Percentiles rank a stretch among this genome's conserved stretches.
These are phyloP conservation scores for Zaprionus capensis DNA, from an alignment of 1,140 invertebrate genomes.

Conservation along the genomic window DNA sequence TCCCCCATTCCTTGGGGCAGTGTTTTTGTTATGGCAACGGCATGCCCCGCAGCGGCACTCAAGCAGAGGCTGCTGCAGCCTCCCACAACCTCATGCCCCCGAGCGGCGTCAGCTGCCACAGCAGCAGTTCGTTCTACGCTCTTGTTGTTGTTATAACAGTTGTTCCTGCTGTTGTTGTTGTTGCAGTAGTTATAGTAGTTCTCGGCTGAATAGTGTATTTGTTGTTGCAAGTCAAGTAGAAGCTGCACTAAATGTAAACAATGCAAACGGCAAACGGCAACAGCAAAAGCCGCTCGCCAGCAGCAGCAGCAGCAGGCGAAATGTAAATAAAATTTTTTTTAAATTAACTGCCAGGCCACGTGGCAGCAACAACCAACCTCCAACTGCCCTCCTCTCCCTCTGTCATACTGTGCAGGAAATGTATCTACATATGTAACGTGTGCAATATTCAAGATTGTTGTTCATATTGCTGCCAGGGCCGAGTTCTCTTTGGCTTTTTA, in stretches of 20 bases:
- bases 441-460: slow-evolving; percentile 80
- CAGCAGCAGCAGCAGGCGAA: slow-evolving; percentile 60
- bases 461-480: slow-evolving; percentile 72
- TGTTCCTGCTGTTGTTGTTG: slow-evolving; percentile 16
- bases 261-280: slow-evolving; percentile 58
- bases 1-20: slow-evolving; percentile 13
- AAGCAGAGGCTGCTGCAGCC: slow-evolving; percentile 52
- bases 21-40: slow-evolving; percentile 53
- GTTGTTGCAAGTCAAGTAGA: slow-evolving; percentile 75
- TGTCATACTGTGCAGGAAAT: slow-evolving; percentile 65
- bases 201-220: background rate
- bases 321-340: slow-evolving; percentile 76
- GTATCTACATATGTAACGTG: slow-evolving; percentile 79
- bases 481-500: slow-evolving; percentile 37
- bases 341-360: slow-evolving; percentile 76
- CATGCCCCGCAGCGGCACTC: slow-evolving; percentile 52
- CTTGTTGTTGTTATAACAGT: slow-evolving; percentile 22
- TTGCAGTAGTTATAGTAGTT: slow-evolving; percentile 33
- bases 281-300: slow-evolving; percentile 46
- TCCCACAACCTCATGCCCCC: slow-evolving; percentile 19
- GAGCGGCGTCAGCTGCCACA: slow-evolving; percentile 63
- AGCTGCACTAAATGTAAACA: slow-evolving; percentile 78
- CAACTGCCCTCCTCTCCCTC: background rate
- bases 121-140: background rate
- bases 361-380: slow-evolving; percentile 36